phyloP scores from a whole-genome alignment of 2,888 invertebrate genomes.

The Platypus cylindrus region DNA sequence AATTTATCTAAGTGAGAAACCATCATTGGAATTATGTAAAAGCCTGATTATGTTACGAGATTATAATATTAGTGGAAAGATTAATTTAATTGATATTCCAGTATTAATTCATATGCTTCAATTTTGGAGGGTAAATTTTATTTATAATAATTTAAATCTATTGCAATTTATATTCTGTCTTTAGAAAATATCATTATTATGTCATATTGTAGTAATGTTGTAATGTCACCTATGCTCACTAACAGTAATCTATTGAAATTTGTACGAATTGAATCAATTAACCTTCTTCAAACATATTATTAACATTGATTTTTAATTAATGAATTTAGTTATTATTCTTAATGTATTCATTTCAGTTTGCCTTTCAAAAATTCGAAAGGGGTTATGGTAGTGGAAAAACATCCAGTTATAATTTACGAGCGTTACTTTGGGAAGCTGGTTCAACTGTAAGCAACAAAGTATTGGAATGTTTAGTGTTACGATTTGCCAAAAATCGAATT shows the following conservation, averaged over 20 bases:
- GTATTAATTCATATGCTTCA: constrained; percentile 50
- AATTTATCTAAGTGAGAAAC: constrained; percentile 44
- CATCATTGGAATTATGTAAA: constrained; percentile 52
- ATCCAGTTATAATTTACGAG: constrained; percentile 49
- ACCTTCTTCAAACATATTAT: too few relatives aligned
- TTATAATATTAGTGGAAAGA: constrained; percentile 49
- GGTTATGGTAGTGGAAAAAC: constrained; percentile 42
- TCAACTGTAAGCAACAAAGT: constrained; percentile 64
- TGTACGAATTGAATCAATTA: too few relatives aligned
- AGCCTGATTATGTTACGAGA: constrained; percentile 57
- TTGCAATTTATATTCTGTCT: too few relatives aligned
- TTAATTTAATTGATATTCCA: constrained; percentile 47
- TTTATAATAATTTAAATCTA: too few relatives aligned
- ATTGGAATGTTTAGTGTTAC: constrained; percentile 54
- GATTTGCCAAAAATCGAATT: constrained; percentile 48
- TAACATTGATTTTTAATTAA: too few relatives aligned
- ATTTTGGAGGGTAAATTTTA: constrained; percentile 46
- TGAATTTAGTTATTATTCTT: too few relatives aligned
- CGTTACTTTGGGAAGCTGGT: constrained; percentile 55
- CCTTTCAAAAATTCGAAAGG: constrained; percentile 48
- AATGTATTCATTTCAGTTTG: constrained; percentile 37
- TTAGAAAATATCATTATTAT: too few relatives aligned
- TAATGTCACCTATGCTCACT: too few relatives aligned
- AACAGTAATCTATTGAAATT: too few relatives aligned
- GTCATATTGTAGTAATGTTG: too few relatives aligned